These are phyloP conservation scores for Thunnus thynnus DNA, from an alignment of 2,113 vertebrate species.

Conservation along the genomic window DNA sequence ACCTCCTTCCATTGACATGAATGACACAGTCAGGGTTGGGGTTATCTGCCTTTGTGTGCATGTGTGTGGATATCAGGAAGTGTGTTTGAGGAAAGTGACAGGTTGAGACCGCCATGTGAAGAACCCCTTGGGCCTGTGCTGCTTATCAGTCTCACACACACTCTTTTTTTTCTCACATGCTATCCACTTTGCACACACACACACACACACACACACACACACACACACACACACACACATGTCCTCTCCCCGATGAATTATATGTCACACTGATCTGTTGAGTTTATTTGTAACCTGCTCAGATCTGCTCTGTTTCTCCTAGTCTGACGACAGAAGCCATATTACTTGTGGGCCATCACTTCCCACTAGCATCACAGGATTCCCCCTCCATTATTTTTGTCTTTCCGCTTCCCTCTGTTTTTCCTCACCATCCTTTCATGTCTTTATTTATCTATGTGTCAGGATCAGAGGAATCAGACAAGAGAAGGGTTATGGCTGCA, in stretches of 20 bases:
- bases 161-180: slow-evolving; percentile 38
- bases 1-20: slow-evolving; percentile 51
- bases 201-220: slow-evolving; percentile 29
- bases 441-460: slow-evolving; percentile 39
- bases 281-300: slow-evolving; percentile 70
- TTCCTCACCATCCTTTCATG: slow-evolving; percentile 17
- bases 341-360: slow-evolving; percentile 72
- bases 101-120: slow-evolving; percentile 61
- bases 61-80: slow-evolving; percentile 48
- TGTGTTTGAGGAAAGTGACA: slow-evolving; percentile 69
- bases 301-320: slow-evolving; percentile 51
- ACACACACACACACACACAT: slow-evolving; percentile 16
- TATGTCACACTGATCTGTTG: slow-evolving; percentile 67
- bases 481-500: slow-evolving; percentile 13
- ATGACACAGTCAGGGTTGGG: slow-evolving; percentile 48
- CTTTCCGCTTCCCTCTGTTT: slow-evolving; percentile 15
- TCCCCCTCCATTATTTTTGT: slow-evolving; percentile 34
- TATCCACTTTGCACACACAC: slow-evolving; percentile 58
- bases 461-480: slow-evolving; percentile 23
- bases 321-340: slow-evolving; percentile 53
- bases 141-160: slow-evolving; percentile 74
- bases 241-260: slow-evolving; percentile 39
- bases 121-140: slow-evolving; percentile 56
- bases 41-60: slow-evolving; percentile 57
- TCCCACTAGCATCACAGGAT: slow-evolving; percentile 41